Evolutionary conservation across 1,140 invertebrate species (phyloP).

Genomic region (Steinernema feltiae): DNA sequence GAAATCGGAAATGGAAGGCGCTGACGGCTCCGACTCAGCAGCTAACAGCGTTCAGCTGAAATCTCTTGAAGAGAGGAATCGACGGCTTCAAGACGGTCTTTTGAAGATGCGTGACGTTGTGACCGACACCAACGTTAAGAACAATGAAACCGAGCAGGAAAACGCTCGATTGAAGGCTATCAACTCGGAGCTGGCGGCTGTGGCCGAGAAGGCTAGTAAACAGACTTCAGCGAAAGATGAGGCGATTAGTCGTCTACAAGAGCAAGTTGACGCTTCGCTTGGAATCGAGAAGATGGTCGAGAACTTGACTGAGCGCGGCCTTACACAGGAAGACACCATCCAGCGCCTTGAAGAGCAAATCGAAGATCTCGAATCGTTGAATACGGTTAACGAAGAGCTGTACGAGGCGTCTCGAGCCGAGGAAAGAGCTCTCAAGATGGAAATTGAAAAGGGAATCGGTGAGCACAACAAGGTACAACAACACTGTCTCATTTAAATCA

Average conservation of each 20-base stretch:
- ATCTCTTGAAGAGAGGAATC: slow-evolving; percentile 88
- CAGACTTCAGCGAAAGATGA: slow-evolving; percentile 83
- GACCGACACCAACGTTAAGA: slow-evolving; percentile 19
- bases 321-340: slow-evolving; percentile 69
- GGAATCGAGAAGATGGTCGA: slow-evolving; percentile 98
- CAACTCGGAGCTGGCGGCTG: slow-evolving; percentile 28
- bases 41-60: slow-evolving; percentile 77
- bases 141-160: slow-evolving; percentile 27
- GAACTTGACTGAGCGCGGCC: slow-evolving; percentile 82
- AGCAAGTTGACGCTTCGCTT: slow-evolving; percentile 81
- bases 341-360: slow-evolving; percentile 41
- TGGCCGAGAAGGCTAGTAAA: slow-evolving; percentile 77
- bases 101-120: slow-evolving; percentile 64
- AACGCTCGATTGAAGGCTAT: slow-evolving; percentile 13
- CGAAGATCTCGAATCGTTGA: slow-evolving; percentile 63
- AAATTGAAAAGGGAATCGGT: slow-evolving; percentile 77
- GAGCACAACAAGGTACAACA: slow-evolving; percentile 71
- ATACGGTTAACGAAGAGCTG: slow-evolving; percentile 73
- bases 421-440: slow-evolving; percentile 84
- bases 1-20: slow-evolving; percentile 75
- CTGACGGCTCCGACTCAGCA: slow-evolving; percentile 57
- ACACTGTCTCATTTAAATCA: slow-evolving; percentile 33
- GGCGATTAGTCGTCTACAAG: slow-evolving; percentile 58
- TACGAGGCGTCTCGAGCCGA: slow-evolving; percentile 83
- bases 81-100: slow-evolving; percentile 79